Percentiles rank a stretch among this genome's conserved stretches.
phyloP scores from a whole-genome alignment of 2,113 vertebrate species.

The Cochlearius cochlearius region DNA sequence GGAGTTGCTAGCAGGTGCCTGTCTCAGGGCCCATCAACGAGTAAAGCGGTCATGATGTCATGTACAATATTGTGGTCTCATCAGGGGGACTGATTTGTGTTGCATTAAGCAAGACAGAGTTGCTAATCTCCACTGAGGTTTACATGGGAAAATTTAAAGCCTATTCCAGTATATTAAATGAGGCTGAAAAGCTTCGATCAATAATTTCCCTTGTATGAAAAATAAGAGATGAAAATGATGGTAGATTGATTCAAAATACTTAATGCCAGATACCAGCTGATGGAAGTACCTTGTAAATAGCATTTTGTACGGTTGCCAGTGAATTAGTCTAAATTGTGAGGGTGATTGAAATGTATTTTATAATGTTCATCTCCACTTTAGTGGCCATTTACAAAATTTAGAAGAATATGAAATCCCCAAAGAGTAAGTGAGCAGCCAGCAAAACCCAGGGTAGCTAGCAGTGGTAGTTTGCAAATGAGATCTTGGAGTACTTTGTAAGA shows the following conservation, averaged over 20 bases:
- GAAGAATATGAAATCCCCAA: constrained; percentile 35
- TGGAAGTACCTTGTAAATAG: constrained; percentile 62
- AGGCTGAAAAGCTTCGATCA: constrained; percentile 67
- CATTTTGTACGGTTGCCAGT: constrained; percentile 53
- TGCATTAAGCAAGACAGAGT: constrained; percentile 15
- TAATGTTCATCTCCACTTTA: constrained; percentile 56
- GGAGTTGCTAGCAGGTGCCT: background rate
- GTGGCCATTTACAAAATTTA: constrained; percentile 58
- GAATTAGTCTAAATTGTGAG: constrained; percentile 58
- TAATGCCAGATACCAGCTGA: constrained; percentile 52
- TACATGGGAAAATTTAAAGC: constrained; percentile 61
- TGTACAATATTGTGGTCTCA: background rate
- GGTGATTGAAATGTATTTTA: constrained; percentile 62
- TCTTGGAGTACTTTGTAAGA: background rate
- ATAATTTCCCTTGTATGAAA: constrained; percentile 71
- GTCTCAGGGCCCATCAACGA: background rate
- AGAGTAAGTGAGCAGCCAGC: constrained; percentile 8
- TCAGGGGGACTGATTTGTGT: constrained; percentile 20
- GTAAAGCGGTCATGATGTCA: background rate
- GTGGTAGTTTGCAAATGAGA: constrained; percentile 10
- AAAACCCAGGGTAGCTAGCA: background rate
- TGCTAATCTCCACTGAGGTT: constrained; percentile 46
- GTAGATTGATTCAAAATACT: constrained; percentile 70
- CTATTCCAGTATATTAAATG: constrained; percentile 65
- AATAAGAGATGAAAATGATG: constrained; percentile 68